Evolutionary conservation across 2,113 vertebrate species (phyloP).

Genomic region (Cichladusa arquata): DNA sequence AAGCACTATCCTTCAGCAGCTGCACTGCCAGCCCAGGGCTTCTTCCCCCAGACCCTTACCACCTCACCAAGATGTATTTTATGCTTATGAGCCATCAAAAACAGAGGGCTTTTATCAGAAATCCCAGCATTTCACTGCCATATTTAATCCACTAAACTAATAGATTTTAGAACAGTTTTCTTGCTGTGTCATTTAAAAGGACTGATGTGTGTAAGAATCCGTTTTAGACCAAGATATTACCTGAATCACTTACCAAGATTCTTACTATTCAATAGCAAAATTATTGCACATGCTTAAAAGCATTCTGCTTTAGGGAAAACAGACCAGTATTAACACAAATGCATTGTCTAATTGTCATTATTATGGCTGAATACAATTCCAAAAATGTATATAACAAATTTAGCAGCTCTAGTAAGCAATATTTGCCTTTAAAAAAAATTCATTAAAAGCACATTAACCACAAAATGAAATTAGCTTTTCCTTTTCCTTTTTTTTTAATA

Average conservation of each 20-base stretch:
- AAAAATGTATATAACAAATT: neutral
- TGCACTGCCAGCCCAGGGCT: neutral
- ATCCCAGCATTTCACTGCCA: neutral
- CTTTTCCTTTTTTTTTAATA: neutral
- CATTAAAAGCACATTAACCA: neutral
- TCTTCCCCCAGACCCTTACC: neutral
- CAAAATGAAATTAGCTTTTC: neutral
- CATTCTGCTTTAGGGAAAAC: neutral
- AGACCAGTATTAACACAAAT: neutral
- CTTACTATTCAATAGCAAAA: slow-evolving; percentile 6
- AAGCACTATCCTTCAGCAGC: neutral
- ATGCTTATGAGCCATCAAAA: neutral
- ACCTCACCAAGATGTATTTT: neutral
- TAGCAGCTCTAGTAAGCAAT: neutral
- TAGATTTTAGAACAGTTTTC: neutral
- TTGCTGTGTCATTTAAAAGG: slow-evolving; percentile 21
- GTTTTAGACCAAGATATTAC: neutral
- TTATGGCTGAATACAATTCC: neutral
- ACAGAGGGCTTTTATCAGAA: neutral
- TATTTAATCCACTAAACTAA: neutral
- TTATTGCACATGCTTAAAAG: neutral
- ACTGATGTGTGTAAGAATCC: neutral
- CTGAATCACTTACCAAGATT: neutral
- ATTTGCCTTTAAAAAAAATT: neutral
- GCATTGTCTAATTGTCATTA: neutral